These are phyloP conservation scores for Girardinichthys multiradiatus DNA, from an alignment of 2,113 vertebrate species.

Conservation along the genomic window DNA sequence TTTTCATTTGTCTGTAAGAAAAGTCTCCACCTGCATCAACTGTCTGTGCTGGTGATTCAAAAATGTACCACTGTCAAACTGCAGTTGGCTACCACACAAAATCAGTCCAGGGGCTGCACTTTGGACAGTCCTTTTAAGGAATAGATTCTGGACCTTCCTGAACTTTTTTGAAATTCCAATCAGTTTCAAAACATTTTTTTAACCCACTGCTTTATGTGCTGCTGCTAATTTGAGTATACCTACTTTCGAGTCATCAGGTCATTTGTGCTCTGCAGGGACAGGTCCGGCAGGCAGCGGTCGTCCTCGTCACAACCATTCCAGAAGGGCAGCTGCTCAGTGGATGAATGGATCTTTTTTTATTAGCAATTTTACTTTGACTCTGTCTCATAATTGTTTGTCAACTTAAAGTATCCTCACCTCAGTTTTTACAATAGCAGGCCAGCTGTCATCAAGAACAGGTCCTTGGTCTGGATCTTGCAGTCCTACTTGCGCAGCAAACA, in stretches of 20 bases:
- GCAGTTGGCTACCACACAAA: too few relatives aligned
- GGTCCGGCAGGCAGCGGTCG: slow-evolving; percentile 91
- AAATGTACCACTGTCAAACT: too few relatives aligned
- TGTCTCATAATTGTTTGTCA: background rate
- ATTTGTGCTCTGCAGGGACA: slow-evolving; percentile 86
- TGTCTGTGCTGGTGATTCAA: too few relatives aligned
- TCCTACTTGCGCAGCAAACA: slow-evolving; percentile 85
- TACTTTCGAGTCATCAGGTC: slow-evolving; percentile 90
- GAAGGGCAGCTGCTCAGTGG: slow-evolving; percentile 87
- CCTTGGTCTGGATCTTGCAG: slow-evolving; percentile 79
- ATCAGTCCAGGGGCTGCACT: too few relatives aligned
- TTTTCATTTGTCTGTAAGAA: too few relatives aligned
- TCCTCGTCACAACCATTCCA: slow-evolving; percentile 98
- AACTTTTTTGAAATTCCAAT: background rate
- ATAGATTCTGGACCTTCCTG: too few relatives aligned
- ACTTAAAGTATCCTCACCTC: slow-evolving; percentile 74
- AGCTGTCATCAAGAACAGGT: slow-evolving; percentile 88
- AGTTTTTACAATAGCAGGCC: slow-evolving; percentile 88
- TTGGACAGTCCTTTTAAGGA: too few relatives aligned
- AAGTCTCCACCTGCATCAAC: too few relatives aligned
- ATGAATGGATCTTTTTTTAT: background rate
- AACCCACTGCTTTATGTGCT: background rate
- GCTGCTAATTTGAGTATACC: slow-evolving; percentile 55
- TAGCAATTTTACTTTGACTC: background rate
- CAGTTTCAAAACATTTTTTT: background rate